Conservation (phyloP, 2,888 invertebrate species). For the Falcaria lacertinaria region DNA sequence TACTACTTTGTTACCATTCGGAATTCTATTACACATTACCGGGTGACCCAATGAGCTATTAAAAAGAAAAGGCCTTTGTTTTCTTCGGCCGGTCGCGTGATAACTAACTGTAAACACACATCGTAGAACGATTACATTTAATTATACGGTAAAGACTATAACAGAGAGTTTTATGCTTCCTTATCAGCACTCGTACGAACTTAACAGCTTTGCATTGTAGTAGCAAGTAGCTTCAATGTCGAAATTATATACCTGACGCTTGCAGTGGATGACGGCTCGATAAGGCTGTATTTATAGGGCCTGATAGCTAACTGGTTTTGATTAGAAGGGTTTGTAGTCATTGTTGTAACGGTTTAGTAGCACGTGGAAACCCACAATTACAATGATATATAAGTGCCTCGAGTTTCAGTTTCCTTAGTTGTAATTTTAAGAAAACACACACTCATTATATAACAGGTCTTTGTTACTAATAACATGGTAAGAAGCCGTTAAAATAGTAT, state of each 20-base stretch:
- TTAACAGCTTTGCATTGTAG: constrained; percentile 27
- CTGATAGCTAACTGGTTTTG: constrained; percentile 24
- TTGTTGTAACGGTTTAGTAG: background rate
- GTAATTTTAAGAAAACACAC: too few relatives aligned
- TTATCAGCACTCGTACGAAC: constrained; percentile 39
- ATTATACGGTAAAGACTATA: constrained; percentile 58
- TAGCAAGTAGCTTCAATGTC: constrained; percentile 27
- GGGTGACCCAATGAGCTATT: constrained; percentile 6
- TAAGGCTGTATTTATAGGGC: constrained; percentile 26
- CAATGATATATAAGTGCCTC: background rate
- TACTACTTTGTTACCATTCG: background rate
- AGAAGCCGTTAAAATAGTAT: too few relatives aligned
- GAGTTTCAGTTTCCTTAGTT: too few relatives aligned
- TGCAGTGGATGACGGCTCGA: constrained; percentile 27
- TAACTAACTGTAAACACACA: constrained; percentile 54
- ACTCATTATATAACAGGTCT: too few relatives aligned
- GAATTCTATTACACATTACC: constrained; percentile 1
- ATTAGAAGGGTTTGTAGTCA: background rate
- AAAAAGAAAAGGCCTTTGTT: constrained; percentile 20
- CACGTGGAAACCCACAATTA: background rate
- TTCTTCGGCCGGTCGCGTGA: constrained; percentile 48
- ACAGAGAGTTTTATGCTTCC: constrained; percentile 45
- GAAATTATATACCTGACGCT: constrained; percentile 39
- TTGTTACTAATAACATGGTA: too few relatives aligned
- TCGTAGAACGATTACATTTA: constrained; percentile 60